A percentile compares a stretch with the other conserved stretches of the same genome.
Conservation (phyloP, 2,888 invertebrate genomes). For the Heliconius ismenius region DNA sequence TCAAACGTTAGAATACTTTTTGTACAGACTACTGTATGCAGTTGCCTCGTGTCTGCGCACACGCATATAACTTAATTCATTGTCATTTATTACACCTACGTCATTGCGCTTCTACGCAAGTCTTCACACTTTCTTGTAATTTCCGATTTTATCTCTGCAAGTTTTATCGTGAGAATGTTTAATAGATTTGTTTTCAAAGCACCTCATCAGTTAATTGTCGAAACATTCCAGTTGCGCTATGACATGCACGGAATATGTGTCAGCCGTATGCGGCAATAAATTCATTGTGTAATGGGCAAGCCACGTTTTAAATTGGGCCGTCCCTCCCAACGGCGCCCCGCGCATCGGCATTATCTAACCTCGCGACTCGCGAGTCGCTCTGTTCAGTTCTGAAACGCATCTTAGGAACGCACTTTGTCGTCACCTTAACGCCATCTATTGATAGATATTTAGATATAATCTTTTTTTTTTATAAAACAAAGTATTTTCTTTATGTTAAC, state of each 20-base stretch:
- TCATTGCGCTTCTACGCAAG: not conserved
- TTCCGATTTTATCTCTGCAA: not conserved
- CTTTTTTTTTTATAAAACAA: conserved; percentile 13
- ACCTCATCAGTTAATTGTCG: conserved; percentile 52
- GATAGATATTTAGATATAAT: conserved; percentile 17
- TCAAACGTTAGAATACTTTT: conserved; percentile 50
- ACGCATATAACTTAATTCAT: conserved; percentile 23
- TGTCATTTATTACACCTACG: conserved; percentile 7
- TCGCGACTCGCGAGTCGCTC: conserved; percentile 48
- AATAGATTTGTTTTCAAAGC: conserved; percentile 37
- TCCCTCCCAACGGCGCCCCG: conserved; percentile 76
- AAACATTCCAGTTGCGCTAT: conserved; percentile 57
- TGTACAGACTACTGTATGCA: conserved; percentile 44
- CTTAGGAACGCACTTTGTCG: conserved; percentile 47
- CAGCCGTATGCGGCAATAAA: conserved; percentile 75
- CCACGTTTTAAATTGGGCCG: conserved; percentile 75
- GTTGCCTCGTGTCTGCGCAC: conserved; percentile 32
- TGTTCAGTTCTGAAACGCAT: conserved; percentile 63
- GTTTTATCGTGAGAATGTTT: conserved; percentile 16
- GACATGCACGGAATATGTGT: conserved; percentile 74
- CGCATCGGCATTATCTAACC: conserved; percentile 66
- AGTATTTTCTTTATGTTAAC: not conserved
- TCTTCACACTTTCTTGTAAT: conserved; percentile 15
- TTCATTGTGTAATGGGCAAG: conserved; percentile 77
- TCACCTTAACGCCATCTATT: conserved; percentile 48